These are phyloP conservation scores for Oncorhynchus keta DNA, from an alignment of 2,113 vertebrate species.

Conservation along the genomic window DNA sequence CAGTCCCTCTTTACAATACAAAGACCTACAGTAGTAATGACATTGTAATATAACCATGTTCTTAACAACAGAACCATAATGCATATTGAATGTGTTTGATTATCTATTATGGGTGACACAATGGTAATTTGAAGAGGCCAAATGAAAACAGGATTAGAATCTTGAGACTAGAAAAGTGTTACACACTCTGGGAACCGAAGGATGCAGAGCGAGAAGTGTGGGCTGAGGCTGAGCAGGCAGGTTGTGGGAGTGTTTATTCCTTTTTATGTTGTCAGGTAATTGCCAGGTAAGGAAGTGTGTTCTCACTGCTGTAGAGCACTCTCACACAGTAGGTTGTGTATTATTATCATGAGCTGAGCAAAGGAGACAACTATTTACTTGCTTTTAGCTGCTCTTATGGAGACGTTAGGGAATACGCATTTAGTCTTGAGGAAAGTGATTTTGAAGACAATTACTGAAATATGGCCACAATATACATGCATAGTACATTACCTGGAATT, in stretches of 20 bases:
- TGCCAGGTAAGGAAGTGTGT: constrained; percentile 50
- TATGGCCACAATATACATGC: neutral
- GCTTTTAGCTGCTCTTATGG: no score
- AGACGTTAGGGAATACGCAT: neutral
- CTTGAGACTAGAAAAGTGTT: neutral
- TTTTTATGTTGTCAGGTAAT: constrained; percentile 63
- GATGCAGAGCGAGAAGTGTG: constrained; percentile 11
- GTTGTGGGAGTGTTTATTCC: constrained; percentile 46
- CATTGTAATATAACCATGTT: no score
- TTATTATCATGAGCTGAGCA: no score
- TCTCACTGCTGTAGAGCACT: constrained; percentile 48
- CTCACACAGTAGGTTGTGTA: constrained; percentile 39
- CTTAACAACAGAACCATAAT: no score
- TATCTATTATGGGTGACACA: no score
- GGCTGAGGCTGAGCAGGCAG: constrained; percentile 28
- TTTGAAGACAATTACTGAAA: neutral
- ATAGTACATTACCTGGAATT: constrained; percentile 85
- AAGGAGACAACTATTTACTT: no score
- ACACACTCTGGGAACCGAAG: neutral
- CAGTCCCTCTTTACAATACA: no score
- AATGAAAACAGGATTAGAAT: neutral
- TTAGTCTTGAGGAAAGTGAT: neutral
- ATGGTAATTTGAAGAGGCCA: neutral
- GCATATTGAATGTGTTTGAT: no score
- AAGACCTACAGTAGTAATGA: no score